Evolutionary conservation across 2,888 invertebrate species (phyloP), one percentile per base, ranked within the genome.

Genomic region (Chloroclysta siterata): DNA sequence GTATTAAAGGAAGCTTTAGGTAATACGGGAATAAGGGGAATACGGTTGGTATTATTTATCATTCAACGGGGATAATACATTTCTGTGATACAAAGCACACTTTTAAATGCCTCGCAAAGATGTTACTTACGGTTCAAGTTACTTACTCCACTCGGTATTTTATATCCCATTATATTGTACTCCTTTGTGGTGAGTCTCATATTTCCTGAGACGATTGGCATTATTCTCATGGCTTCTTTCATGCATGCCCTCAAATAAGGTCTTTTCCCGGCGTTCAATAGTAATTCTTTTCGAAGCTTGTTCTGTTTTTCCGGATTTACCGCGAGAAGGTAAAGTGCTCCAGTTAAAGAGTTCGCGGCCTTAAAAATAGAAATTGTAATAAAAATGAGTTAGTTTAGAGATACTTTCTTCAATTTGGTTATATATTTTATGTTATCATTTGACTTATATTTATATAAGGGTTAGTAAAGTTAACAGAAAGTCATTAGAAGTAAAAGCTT

Each of bases 231-330:
- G 0, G 95, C 91, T 82, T 97, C 97, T 77, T 96, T 97, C 42
- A 97, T 93, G 72, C 95, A 96, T 0, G 96, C 96, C 66, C 94
- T 95, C 17, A 97, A 78, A 74, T 95, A 97, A 0, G 94, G 58
- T 17, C 42, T 85, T 80, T 56, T 85, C 0, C 76, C 77, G 0
- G 76, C 53, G 2, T 73, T 80, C 0, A 79, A 81, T 0, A 84
- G 64, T 7, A 95, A 74, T 79, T 96, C 96, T 50, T 94, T 81
- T 17, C 94, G 89, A 4, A 96, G 84, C 72, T 92, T 94, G 5
- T 93, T 84, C 81, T 97, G 97, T 56, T 95, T 94, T 0, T 94
- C 93, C 7, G 87, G 93, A 83, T 96, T 94, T 47, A 83, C 90
- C 0, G 96, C 94, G 28, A 97, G 80, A 46, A 94, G 92, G 69